Conservation (phyloP, 2,888 invertebrate species). For the Tachina lurida region DNA sequence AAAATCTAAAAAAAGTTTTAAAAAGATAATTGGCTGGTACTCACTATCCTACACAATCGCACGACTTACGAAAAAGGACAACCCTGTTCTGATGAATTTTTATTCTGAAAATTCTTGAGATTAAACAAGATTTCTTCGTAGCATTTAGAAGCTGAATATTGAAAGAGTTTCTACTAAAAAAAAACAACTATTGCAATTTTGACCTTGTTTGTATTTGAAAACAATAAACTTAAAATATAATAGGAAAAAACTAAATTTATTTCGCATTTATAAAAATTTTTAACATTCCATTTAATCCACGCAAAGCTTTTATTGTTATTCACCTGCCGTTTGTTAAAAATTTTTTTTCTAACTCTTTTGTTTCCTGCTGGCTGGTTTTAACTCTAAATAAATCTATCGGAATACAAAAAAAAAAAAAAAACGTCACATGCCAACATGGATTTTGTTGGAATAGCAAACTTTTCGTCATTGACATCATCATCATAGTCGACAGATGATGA, state of each 20-base stretch:
- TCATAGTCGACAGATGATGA: background rate
- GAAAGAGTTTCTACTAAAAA: background rate
- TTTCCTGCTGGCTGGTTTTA: constrained; percentile 34
- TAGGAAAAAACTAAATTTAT: no score
- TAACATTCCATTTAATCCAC: constrained; percentile 28
- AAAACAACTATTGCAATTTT: background rate
- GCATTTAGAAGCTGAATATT: background rate
- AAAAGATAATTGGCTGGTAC: no score
- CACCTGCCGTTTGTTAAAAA: constrained; percentile 9
- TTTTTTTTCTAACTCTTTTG: constrained; percentile 4
- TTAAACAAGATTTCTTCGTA: background rate
- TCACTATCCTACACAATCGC: no score
- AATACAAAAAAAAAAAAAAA: constrained; percentile 44
- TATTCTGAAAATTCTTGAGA: no score
- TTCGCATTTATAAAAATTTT: background rate
- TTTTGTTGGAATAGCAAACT: constrained; percentile 54
- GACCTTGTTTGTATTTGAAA: background rate
- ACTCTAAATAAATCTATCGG: constrained; percentile 35
- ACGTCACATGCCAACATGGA: constrained; percentile 45
- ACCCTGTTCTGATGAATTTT: no score
- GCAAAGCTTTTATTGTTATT: constrained; percentile 19
- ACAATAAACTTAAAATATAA: background rate
- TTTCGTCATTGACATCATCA: constrained; percentile 41
- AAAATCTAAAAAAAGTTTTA: background rate
- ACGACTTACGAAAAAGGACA: no score